phyloP scores from a whole-genome alignment of 2,113 vertebrate species.

The Fregata magnificens region DNA sequence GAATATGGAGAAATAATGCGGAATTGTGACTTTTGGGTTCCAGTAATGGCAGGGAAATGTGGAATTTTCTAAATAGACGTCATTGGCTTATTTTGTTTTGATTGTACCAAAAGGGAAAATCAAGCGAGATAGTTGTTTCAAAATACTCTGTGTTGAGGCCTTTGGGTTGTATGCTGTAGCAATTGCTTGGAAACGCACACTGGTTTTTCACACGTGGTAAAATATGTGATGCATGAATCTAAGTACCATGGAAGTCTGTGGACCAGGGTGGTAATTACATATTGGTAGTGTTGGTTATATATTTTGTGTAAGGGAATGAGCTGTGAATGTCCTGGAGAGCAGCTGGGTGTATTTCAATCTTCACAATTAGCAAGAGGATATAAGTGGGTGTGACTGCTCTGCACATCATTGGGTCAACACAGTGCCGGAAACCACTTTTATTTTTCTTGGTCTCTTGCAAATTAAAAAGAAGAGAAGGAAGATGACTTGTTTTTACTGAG shows the following conservation, averaged over 20 bases:
- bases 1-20: not conserved
- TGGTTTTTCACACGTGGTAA: not conserved
- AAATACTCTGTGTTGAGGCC: not conserved
- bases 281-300: not conserved
- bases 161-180: not conserved
- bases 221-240: not conserved
- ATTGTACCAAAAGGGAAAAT: not conserved
- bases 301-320: not conserved
- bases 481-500: not conserved
- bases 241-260: not conserved
- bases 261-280: accelerated
- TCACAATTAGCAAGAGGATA: not conserved
- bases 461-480: constrained; percentile 38
- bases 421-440: not conserved
- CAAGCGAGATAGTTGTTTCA: not conserved
- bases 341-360: not conserved
- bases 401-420: not conserved
- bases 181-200: not conserved
- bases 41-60: not conserved
- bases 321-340: not conserved
- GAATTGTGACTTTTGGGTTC: accelerated
- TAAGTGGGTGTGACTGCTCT: not conserved
- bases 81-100: not conserved
- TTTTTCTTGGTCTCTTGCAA: constrained; percentile 31
- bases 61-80: not conserved